phyloP scores from a whole-genome alignment of 1,140 invertebrate species.

The Muscidifurax raptorellus region DNA sequence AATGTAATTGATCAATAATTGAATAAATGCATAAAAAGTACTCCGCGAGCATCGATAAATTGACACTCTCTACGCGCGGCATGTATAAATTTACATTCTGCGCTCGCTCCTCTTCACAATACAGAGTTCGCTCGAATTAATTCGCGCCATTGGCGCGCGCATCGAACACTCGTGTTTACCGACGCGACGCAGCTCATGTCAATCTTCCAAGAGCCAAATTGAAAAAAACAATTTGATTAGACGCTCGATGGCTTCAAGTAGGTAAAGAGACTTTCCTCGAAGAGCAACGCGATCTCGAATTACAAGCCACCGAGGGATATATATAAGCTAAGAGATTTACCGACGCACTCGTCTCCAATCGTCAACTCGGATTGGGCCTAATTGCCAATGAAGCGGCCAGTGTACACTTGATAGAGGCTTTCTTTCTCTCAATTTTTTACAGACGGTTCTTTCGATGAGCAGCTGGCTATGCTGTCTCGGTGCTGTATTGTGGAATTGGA shows the following conservation, averaged over 20 bases:
- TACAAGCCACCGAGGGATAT: neutral
- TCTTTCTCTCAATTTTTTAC: constrained; percentile 20
- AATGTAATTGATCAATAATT: too few species aligned
- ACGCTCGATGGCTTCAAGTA: neutral
- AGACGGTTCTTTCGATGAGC: neutral
- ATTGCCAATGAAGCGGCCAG: constrained; percentile 47
- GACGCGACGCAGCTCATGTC: too few species aligned
- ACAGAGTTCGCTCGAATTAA: too few species aligned
- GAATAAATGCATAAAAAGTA: too few species aligned
- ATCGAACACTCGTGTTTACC: too few species aligned
- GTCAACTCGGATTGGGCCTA: constrained; percentile 40
- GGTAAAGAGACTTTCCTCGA: constrained; percentile 7
- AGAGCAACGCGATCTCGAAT: constrained; percentile 15
- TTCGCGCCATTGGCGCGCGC: too few species aligned
- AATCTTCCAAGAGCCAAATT: neutral
- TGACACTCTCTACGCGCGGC: too few species aligned
- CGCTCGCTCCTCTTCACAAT: too few species aligned
- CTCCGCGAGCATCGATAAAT: too few species aligned
- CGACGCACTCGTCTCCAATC: neutral
- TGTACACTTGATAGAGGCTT: constrained; percentile 4
- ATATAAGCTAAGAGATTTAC: constrained; percentile 4
- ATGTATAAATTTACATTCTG: too few species aligned
- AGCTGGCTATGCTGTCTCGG: neutral
- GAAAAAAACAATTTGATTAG: constrained; percentile 11
- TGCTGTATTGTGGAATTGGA: neutral